Percentiles rank a stretch among this genome's conserved stretches.
These are phyloP conservation scores for Hemitrygon akajei DNA, from an alignment of 2,797 vertebrate species.

Conservation along the genomic window DNA sequence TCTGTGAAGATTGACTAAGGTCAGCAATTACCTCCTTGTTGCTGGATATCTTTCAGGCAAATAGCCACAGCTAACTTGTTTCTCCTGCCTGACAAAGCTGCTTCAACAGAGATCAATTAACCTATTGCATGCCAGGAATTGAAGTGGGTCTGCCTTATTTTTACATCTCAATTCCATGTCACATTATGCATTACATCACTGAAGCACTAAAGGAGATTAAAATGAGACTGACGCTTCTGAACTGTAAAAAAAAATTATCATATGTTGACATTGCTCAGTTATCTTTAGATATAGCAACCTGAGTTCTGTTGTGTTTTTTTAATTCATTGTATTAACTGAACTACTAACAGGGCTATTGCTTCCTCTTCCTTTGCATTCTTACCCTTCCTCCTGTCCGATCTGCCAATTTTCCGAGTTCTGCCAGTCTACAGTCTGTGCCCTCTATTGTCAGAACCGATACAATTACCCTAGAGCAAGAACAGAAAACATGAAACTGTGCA, in stretches of 20 bases:
- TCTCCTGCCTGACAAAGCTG: background rate
- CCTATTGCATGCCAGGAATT: background rate
- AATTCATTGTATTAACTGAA: background rate
- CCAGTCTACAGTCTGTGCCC: constrained; percentile 63
- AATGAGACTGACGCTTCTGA: background rate
- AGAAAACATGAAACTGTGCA: background rate
- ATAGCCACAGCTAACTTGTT: background rate
- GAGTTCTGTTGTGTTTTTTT: background rate
- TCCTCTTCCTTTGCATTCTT: constrained; percentile 39
- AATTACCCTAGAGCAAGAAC: constrained; percentile 54
- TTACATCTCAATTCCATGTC: background rate
- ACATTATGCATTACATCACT: background rate
- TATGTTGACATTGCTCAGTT: background rate
- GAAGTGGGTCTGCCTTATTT: background rate
- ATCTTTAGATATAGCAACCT: background rate
- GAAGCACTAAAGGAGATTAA: background rate
- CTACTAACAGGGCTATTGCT: background rate
- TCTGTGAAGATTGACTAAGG: background rate
- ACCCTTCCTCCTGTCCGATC: constrained; percentile 66
- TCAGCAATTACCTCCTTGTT: background rate
- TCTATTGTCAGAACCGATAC: constrained; percentile 68
- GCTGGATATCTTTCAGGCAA: background rate
- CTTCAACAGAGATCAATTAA: background rate
- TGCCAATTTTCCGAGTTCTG: constrained; percentile 62
- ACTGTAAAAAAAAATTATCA: background rate